phyloP scores from a whole-genome alignment of 2,113 vertebrate species.

The Heteronetta atricapilla region DNA sequence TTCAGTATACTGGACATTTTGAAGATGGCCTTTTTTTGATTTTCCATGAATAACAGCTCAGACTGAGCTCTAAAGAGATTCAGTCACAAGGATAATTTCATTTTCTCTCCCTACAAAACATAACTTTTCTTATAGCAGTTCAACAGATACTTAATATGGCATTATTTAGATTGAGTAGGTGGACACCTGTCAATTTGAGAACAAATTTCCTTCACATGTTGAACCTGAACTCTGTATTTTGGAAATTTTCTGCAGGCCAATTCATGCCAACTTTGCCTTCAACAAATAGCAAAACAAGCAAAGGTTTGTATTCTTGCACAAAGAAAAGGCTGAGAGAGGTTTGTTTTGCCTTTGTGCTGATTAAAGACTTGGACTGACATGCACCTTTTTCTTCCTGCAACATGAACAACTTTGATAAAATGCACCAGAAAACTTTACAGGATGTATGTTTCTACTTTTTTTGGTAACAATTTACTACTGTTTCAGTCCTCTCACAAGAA shows the following conservation, averaged over 20 bases:
- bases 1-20: neutral
- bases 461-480: neutral
- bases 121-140: neutral
- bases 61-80: neutral
- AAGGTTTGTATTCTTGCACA: neutral
- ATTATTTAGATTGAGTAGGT: neutral
- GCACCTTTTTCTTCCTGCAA: neutral
- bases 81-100: neutral
- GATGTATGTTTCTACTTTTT: neutral
- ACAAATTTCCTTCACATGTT: neutral
- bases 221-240: neutral
- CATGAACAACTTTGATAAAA: constrained; percentile 5
- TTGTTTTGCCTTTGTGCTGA: neutral
- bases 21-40: neutral
- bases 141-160: neutral
- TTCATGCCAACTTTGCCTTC: neutral
- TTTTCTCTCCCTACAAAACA: neutral
- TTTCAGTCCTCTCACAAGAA: neutral
- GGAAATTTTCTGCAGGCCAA: neutral
- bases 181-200: neutral
- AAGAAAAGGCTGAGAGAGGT: neutral
- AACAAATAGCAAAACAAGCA: neutral
- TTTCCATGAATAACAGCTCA: neutral
- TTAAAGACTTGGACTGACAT: neutral
- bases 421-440: neutral